phyloP scores from a whole-genome alignment of 2,888 invertebrate species.

The Aquatica leii region DNA sequence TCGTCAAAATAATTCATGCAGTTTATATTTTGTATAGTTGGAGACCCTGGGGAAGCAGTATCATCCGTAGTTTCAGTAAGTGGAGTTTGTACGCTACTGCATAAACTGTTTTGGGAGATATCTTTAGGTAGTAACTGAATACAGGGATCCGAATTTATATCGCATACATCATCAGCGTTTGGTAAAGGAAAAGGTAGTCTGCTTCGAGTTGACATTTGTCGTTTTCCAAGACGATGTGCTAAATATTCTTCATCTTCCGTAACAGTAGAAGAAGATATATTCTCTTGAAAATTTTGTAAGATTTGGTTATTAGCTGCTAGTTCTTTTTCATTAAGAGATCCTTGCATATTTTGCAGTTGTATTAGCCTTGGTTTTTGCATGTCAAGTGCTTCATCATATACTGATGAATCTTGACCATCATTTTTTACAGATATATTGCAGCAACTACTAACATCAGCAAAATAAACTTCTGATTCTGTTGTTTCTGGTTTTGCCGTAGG shows the following conservation, averaged over 20 bases:
- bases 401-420: constrained; percentile 66
- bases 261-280: constrained; percentile 49
- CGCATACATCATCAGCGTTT: constrained; percentile 20
- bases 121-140: constrained; percentile 54
- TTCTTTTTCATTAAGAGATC: constrained; percentile 47
- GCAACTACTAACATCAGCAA: constrained; percentile 86
- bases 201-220: constrained; percentile 68
- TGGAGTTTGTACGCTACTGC: constrained; percentile 58
- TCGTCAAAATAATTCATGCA: constrained; percentile 55
- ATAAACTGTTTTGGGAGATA: constrained; percentile 56
- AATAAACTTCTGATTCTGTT: constrained; percentile 84
- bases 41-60: constrained; percentile 53
- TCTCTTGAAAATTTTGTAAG: constrained; percentile 53
- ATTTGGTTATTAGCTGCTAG: constrained; percentile 45
- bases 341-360: constrained; percentile 56
- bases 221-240: constrained; percentile 65
- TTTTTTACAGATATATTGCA: constrained; percentile 75
- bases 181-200: constrained; percentile 62
- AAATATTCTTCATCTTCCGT: constrained; percentile 67
- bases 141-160: constrained; percentile 45
- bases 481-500: constrained; percentile 67
- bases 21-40: constrained; percentile 48
- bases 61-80: constrained; percentile 60
- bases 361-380: constrained; percentile 55
- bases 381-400: constrained; percentile 67